These are phyloP conservation scores for Oriolus oriolus DNA, from an alignment of 2,113 vertebrate genomes.

Conservation along the genomic window DNA sequence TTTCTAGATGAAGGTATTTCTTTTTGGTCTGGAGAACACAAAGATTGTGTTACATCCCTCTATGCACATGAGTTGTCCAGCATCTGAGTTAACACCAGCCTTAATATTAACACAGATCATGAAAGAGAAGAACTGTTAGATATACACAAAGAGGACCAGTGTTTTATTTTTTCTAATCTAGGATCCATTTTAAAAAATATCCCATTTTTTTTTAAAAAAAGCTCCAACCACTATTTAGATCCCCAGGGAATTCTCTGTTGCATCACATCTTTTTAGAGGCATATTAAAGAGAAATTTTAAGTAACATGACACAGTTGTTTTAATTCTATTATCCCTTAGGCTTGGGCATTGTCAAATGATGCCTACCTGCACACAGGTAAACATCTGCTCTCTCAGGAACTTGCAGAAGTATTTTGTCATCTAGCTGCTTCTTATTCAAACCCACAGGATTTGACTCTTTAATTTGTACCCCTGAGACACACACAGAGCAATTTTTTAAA, in stretches of 20 bases:
- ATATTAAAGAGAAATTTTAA: neutral
- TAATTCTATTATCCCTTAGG: conserved; percentile 33
- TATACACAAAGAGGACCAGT: neutral
- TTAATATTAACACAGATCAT: neutral
- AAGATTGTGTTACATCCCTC: neutral
- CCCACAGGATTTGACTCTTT: conserved; percentile 29
- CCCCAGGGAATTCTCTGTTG: neutral
- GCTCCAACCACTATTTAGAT: neutral
- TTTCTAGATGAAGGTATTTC: neutral
- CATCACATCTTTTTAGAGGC: neutral
- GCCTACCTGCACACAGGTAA: neutral
- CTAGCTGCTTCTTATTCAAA: neutral
- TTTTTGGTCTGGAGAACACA: neutral
- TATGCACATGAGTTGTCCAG: neutral
- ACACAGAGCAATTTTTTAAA: neutral
- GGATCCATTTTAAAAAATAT: neutral
- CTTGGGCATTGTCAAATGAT: conserved; percentile 2
- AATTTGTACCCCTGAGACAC: conserved; percentile 3
- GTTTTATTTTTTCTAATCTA: neutral
- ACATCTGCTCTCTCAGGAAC: neutral
- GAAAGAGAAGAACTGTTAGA: neutral
- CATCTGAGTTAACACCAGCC: neutral
- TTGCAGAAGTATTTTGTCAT: neutral
- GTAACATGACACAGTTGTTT: neutral
- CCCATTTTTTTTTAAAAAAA: neutral